Evolutionary conservation across 2,888 invertebrate genomes (phyloP), one percentile per base, ranked within the genome.

Genomic region (Thymelicus acteon): DNA sequence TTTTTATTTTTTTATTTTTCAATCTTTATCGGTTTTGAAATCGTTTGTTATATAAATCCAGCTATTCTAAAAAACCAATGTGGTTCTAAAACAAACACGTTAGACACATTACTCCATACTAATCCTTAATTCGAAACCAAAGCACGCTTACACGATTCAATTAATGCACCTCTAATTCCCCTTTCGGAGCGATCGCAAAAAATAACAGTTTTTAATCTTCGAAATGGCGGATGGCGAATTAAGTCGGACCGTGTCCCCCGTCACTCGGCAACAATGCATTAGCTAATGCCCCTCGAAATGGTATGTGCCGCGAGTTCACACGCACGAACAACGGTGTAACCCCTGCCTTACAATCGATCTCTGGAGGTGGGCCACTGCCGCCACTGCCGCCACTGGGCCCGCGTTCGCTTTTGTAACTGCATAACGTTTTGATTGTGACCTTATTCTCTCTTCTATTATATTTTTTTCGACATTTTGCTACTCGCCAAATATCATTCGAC

Each of bases 241-340:
- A 60, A 72, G 63, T 74, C 57, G 71, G 72, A 74, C 75, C 72
- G 72, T 69, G 72, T 72, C 71, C 75, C 75, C 67, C 73, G 73
- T 77, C 79, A 77, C 75, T 77, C 77, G 74, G 61, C 78, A 75
- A 80, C 81, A 80, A 82, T 82, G 83, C 86, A 83, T 87, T 85
- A 85, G 81, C 81, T 82, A 83, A 86, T 84, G 79, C 85, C 81
- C 78, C 75, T 76, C 79, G 78, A 19, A 52, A 52, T 84, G 74
- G 75, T 80, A 82, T 77, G 84, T 52, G 78, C 80, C 77, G 82
- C 76, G 76, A 81, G 82, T 81, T 83, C 85, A 83, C 86, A 85
- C 88, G 87, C 87, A 81, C 83, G 82, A 77, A 75, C 80, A 78
- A 76, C 78, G 82, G 80, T 85, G 83, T 80, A 76, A 74, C 75